These are phyloP conservation scores for Odocoileus hemionus DNA, from an alignment of 2,113 vertebrate species.

Conservation along the genomic window DNA sequence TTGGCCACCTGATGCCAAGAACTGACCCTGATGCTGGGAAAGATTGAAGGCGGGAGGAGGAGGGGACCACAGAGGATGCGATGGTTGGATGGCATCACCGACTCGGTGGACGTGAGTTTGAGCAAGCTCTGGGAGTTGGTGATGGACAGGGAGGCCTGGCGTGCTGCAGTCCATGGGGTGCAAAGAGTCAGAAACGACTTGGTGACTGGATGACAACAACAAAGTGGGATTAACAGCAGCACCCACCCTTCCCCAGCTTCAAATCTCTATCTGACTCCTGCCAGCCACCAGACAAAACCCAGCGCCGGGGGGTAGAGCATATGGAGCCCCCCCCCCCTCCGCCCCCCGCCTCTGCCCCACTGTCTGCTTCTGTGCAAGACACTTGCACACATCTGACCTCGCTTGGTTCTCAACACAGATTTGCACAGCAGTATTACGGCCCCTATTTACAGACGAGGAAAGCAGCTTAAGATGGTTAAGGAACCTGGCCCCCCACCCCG, in stretches of 20 bases:
- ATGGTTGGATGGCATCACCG: background rate
- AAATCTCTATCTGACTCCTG: background rate
- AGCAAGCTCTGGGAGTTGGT: background rate
- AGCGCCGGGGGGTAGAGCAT: fast-evolving
- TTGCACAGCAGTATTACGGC: background rate
- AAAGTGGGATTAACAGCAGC: background rate
- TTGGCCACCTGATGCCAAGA: background rate
- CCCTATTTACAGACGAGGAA: background rate
- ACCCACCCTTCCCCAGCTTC: background rate
- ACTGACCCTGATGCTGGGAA: background rate
- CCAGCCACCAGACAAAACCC: background rate
- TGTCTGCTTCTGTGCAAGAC: background rate
- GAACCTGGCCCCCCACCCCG: background rate
- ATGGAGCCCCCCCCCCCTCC: fast-evolving
- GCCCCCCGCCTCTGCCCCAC: fast-evolving
- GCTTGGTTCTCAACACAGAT: background rate
- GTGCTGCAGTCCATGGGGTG: fast-evolving
- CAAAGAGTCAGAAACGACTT: background rate
- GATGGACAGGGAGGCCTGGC: background rate
- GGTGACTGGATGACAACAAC: background rate
- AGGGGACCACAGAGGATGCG: background rate
- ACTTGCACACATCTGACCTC: background rate
- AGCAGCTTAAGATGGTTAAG: background rate
- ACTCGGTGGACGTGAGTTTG: background rate
- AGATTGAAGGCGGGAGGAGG: background rate